Percentiles rank a stretch among this genome's conserved stretches.
Evolutionary conservation across 1,140 invertebrate genomes (phyloP).

Genomic region (Druon quercuslanigerum): DNA sequence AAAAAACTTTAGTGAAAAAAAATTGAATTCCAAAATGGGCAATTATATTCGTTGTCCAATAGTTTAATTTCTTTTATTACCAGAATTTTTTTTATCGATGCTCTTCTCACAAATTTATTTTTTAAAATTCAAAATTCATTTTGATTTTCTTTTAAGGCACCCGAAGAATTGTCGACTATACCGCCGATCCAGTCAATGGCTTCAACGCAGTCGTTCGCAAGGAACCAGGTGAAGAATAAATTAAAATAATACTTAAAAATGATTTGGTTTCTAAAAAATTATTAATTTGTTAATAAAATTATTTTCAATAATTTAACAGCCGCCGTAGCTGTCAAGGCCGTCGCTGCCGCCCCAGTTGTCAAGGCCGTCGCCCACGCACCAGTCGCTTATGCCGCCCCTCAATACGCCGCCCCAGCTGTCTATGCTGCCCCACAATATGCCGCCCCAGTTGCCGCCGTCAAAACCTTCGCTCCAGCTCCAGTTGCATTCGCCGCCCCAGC

Average conservation of each 20-base stretch:
- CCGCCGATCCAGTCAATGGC: conserved; percentile 76
- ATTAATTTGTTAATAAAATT: too few relatives aligned
- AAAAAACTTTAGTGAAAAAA: too few relatives aligned
- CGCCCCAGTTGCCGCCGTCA: conserved; percentile 57
- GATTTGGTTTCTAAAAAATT: too few relatives aligned
- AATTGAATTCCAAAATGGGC: too few relatives aligned
- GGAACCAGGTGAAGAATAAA: conserved; percentile 59
- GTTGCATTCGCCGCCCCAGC: conserved; percentile 24
- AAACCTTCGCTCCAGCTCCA: conserved; percentile 42
- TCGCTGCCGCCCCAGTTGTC: conserved; percentile 34
- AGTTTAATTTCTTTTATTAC: too few relatives aligned
- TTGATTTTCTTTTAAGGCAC: conserved; percentile 46
- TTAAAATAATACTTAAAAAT: too few relatives aligned
- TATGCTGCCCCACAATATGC: conserved; percentile 36
- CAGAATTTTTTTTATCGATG: too few relatives aligned
- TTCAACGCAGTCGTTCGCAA: conserved; percentile 79
- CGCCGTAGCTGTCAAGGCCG: conserved; percentile 59
- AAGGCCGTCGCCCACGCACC: conserved; percentile 43
- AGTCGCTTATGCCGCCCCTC: conserved; percentile 16
- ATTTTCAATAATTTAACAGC: conserved; percentile 42
- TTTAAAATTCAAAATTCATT: too few relatives aligned
- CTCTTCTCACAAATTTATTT: too few relatives aligned
- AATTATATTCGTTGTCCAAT: too few relatives aligned
- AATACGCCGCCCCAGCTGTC: conserved; percentile 34
- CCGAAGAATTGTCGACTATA: conserved; percentile 77